Conservation (phyloP, 2,888 invertebrate genomes). For the Heliconius ethilla region DNA sequence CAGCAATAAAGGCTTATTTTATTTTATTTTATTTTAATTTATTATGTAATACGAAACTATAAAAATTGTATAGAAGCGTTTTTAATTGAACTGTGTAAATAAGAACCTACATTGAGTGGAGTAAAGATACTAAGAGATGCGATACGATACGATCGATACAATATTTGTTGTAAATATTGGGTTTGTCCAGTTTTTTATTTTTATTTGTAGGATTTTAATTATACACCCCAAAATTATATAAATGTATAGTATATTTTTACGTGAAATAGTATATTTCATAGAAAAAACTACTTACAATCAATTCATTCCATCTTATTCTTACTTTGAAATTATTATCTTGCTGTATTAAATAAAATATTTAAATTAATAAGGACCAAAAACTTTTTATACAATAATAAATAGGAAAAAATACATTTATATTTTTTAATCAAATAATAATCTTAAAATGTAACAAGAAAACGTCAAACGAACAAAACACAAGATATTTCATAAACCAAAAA, state of each 20-base stretch:
- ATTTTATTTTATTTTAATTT: too few relatives aligned
- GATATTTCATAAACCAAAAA: slow-evolving; percentile 27
- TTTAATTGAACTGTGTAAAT: not conserved
- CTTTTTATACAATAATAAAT: not conserved
- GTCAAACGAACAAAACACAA: not conserved
- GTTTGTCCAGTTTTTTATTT: too few relatives aligned
- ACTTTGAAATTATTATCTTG: not conserved
- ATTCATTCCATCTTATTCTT: not conserved
- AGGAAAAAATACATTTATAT: not conserved
- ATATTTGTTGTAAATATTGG: too few relatives aligned
- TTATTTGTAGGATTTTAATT: too few relatives aligned
- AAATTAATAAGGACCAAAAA: too few relatives aligned
- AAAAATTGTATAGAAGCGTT: not conserved
- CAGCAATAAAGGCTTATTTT: too few relatives aligned
- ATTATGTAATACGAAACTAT: too few relatives aligned
- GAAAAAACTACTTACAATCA: not conserved
- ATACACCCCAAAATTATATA: too few relatives aligned
- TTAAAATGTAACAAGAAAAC: not conserved
- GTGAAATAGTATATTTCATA: too few relatives aligned
- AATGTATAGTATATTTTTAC: too few relatives aligned
- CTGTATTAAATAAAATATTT: too few relatives aligned
- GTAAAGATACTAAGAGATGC: not conserved
- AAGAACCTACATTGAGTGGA: not conserved
- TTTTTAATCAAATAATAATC: not conserved
- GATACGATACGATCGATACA: too few relatives aligned